Percentiles rank a stretch among this genome's conserved stretches.
Evolutionary conservation across 2,797 vertebrate genomes (phyloP).

Genomic region (Botia kubotai): DNA sequence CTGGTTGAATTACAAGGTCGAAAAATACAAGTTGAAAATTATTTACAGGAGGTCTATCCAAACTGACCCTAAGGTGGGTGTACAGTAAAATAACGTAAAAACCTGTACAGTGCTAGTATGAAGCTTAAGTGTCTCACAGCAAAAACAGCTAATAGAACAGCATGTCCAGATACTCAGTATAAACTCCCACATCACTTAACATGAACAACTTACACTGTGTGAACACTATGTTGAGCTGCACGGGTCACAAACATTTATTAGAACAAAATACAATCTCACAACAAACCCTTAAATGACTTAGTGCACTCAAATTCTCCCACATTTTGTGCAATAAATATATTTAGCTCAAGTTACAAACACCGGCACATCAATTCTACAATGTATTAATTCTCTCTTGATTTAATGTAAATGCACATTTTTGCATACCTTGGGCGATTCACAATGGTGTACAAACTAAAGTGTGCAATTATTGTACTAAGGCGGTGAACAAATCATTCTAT

Average conservation of each 20-base stretch:
- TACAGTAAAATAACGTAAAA: slow-evolving; percentile 13
- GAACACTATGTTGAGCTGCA: not conserved
- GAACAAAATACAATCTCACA: not conserved
- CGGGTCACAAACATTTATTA: not conserved
- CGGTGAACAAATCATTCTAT: not conserved
- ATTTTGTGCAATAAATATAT: not conserved
- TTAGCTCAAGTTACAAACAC: not conserved
- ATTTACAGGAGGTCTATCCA: not conserved
- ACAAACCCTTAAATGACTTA: not conserved
- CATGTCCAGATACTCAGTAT: not conserved
- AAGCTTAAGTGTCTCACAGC: not conserved
- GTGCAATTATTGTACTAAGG: not conserved
- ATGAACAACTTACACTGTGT: not conserved
- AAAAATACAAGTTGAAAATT: too few species aligned
- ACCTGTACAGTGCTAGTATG: not conserved
- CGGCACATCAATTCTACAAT: slow-evolving; percentile 22
- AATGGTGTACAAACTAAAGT: not conserved
- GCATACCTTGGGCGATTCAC: not conserved
- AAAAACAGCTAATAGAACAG: not conserved
- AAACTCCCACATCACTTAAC: not conserved
- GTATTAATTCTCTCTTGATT: slow-evolving; percentile 15
- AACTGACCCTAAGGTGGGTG: not conserved
- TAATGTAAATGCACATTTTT: not conserved
- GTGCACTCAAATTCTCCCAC: too few species aligned
- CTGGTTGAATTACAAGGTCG: not conserved